Conservation (phyloP, 2,888 invertebrate species). For the Hyalella azteca region DNA sequence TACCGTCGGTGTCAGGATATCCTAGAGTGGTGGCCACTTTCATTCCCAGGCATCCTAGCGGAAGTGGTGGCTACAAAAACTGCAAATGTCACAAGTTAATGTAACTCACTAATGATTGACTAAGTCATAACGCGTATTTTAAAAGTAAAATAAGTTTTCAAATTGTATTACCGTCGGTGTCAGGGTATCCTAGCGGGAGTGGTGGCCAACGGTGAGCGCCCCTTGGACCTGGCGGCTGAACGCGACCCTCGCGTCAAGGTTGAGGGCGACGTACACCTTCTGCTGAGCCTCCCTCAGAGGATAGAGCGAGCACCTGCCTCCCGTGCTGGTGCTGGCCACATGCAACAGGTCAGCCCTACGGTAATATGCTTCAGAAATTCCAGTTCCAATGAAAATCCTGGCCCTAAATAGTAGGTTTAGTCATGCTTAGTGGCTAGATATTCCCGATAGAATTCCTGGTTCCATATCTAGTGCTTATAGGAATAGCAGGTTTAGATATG, state of each 20-base stretch:
- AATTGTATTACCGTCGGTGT: neutral
- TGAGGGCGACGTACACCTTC: conserved; percentile 71
- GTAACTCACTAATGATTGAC: neutral
- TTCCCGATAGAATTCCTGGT: too few relatives aligned
- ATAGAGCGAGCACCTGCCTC: conserved; percentile 21
- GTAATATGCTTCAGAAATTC: too few relatives aligned
- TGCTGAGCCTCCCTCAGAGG: conserved; percentile 48
- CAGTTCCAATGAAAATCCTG: too few relatives aligned
- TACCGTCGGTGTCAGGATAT: too few relatives aligned
- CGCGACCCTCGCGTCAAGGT: conserved; percentile 79
- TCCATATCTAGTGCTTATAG: too few relatives aligned
- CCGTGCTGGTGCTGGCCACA: conserved; percentile 39
- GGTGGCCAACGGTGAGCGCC: conserved; percentile 82
- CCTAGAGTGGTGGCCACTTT: too few relatives aligned
- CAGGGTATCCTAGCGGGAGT: conserved; percentile 87
- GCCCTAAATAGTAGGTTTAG: too few relatives aligned
- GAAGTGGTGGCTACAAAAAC: neutral
- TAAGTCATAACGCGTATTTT: too few relatives aligned
- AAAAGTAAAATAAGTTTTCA: neutral
- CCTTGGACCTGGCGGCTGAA: conserved; percentile 81
- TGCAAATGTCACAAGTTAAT: neutral
- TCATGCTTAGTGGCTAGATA: too few relatives aligned
- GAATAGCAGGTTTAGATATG: too few relatives aligned
- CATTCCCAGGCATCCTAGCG: neutral
- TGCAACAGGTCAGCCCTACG: conserved; percentile 53